Percentiles rank a stretch among this genome's conserved stretches.
phyloP scores from a whole-genome alignment of 2,888 invertebrate species.

The Cinara cedri region DNA sequence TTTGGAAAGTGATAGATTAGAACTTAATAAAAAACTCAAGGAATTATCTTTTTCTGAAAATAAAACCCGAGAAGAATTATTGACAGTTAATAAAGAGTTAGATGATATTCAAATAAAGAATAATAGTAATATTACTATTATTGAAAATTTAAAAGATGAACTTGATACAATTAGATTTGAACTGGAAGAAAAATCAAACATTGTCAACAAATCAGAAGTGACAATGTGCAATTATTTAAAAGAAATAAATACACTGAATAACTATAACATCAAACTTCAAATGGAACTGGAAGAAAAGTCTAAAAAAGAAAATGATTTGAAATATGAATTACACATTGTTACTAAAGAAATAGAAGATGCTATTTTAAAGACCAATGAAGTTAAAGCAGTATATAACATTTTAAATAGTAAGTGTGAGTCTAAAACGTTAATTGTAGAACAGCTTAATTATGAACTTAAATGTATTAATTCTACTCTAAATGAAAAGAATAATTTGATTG shows the following conservation, averaged over 20 bases:
- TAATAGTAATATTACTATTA: not conserved
- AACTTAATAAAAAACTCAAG: not conserved
- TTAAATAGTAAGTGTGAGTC: not conserved
- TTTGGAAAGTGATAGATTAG: conserved; percentile 6
- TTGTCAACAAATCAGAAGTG: not conserved
- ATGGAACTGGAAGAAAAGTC: conserved; percentile 15
- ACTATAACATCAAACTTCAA: not conserved
- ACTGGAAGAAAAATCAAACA: conserved; percentile 5
- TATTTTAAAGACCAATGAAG: not conserved
- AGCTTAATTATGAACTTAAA: conserved; percentile 17
- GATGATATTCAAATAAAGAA: conserved; percentile 21
- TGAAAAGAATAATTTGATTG: conserved; percentile 22
- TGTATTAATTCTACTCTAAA: not conserved
- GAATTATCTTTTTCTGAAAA: not conserved
- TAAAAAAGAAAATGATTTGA: not conserved
- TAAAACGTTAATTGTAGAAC: not conserved
- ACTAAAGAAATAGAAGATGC: conserved; percentile 10
- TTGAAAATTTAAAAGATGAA: conserved; percentile 24
- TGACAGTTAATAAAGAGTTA: conserved; percentile 27
- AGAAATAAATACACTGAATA: conserved; percentile 2
- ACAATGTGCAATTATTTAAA: not conserved
- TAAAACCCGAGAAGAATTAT: conserved; percentile 1
- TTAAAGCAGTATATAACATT: not conserved
- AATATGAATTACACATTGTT: conserved; percentile 7
- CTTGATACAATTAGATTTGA: not conserved